A percentile compares a stretch with the other conserved stretches of the same genome.
phyloP scores from a whole-genome alignment of 2,888 invertebrate genomes.

The Aspidapion aeneum region DNA sequence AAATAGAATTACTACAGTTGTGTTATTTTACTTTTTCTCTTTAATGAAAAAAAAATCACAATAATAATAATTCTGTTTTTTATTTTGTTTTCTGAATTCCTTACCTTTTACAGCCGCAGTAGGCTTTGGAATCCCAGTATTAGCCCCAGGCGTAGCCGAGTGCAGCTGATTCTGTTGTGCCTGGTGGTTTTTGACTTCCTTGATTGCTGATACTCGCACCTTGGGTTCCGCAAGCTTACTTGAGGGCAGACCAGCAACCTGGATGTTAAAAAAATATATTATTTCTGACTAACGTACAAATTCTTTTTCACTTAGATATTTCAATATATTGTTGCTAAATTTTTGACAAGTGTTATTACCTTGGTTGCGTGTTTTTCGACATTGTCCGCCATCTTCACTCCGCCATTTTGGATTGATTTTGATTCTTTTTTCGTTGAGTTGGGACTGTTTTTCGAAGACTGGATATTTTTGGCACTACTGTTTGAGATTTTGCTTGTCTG shows the following conservation, averaged over 20 bases:
- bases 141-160: slow-evolving; percentile 35
- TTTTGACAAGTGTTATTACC: no score
- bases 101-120: slow-evolving; percentile 85
- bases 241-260: slow-evolving; percentile 34
- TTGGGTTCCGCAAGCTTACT: slow-evolving; percentile 44
- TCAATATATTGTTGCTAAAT: no score
- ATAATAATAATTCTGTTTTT: no score
- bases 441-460: slow-evolving; percentile 40
- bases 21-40: no score
- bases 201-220: slow-evolving; percentile 34
- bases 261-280: no score
- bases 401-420: slow-evolving; percentile 35
- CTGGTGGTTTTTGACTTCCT: slow-evolving; percentile 15
- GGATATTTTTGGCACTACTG: slow-evolving; percentile 20
- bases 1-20: slow-evolving; percentile 4
- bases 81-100: no score
- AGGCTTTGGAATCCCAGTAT: slow-evolving; percentile 83
- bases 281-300: no score
- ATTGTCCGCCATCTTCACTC: slow-evolving; percentile 39
- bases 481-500: slow-evolving; percentile 17
- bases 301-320: no score
- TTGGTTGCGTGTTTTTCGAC: slow-evolving; percentile 47
- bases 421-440: slow-evolving; percentile 42
- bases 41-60: no score
- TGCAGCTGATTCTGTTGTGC: slow-evolving; percentile 13